phyloP scores from a whole-genome alignment of 1,140 invertebrate species.

The Zaprionus camerounensis region DNA sequence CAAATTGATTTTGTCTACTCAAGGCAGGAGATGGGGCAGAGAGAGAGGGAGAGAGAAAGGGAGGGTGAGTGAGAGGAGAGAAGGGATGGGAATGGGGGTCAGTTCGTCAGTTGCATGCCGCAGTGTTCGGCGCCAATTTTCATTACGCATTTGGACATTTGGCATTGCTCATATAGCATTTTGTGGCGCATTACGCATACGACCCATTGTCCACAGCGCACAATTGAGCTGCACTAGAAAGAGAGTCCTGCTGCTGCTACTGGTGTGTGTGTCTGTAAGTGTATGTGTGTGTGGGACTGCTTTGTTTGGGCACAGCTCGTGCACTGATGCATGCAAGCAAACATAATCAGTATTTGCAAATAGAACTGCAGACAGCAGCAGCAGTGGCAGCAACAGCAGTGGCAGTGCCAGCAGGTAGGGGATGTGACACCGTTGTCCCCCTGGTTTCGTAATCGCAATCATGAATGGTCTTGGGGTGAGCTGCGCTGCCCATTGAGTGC shows the following conservation, averaged over 20 bases:
- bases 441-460: slow-evolving; percentile 42
- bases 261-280: not conserved
- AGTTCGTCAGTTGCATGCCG: slow-evolving; percentile 32
- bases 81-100: not conserved
- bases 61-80: not conserved
- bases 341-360: slow-evolving; percentile 83
- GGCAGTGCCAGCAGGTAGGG: not conserved
- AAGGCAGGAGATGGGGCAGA: slow-evolving; percentile 52
- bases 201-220: slow-evolving; percentile 63
- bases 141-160: slow-evolving; percentile 70
- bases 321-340: slow-evolving; percentile 76
- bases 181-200: slow-evolving; percentile 64
- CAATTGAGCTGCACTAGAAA: slow-evolving; percentile 64
- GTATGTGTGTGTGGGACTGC: slow-evolving; percentile 2
- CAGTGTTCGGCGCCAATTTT: slow-evolving; percentile 71
- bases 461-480: slow-evolving; percentile 29
- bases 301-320: slow-evolving; percentile 68
- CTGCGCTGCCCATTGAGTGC: slow-evolving; percentile 17
- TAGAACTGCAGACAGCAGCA: slow-evolving; percentile 61
- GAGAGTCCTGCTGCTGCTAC: not conserved
- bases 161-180: slow-evolving; percentile 73
- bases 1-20: slow-evolving; percentile 82
- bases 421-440: not conserved
- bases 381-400: slow-evolving; percentile 9
- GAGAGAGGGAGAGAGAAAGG: not conserved